Conservation (phyloP, 2,113 vertebrate species). For the Micromys minutus region DNA sequence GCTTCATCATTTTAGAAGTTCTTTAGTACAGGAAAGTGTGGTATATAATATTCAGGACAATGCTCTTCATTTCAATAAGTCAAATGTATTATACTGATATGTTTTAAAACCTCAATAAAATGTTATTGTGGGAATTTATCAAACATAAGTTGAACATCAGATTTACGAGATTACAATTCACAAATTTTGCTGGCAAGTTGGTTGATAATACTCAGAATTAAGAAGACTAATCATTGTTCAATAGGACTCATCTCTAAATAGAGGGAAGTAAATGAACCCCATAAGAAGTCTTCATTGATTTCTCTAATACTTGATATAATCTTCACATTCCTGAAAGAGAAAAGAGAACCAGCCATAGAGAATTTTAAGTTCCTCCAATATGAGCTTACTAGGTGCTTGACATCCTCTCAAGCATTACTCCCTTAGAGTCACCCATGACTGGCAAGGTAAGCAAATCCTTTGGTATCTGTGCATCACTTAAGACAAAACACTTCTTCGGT, state of each 20-base stretch:
- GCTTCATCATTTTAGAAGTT: background rate
- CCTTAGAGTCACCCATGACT: background rate
- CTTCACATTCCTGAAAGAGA: conserved; percentile 19
- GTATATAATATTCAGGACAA: background rate
- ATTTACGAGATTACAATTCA: conserved; percentile 31
- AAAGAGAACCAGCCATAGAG: background rate
- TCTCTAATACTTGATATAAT: conserved; percentile 29
- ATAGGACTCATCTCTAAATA: conserved; percentile 48
- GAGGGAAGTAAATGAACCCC: conserved; percentile 49
- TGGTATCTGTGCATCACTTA: background rate
- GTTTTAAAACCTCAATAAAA: background rate
- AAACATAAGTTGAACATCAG: conserved; percentile 35
- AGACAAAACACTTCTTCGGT: background rate
- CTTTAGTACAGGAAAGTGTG: background rate
- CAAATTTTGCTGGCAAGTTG: background rate
- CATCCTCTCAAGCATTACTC: background rate
- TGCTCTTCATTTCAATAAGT: background rate
- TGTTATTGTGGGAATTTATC: background rate
- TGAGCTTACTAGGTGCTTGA: background rate
- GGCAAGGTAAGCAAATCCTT: background rate
- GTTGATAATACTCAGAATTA: conserved; percentile 32
- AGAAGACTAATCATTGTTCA: background rate
- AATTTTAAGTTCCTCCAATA: background rate
- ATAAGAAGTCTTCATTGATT: conserved; percentile 4
- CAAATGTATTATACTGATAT: background rate